Evolutionary conservation across 1,140 invertebrate species (phyloP), one percentile per base, ranked within the genome.

Genomic region (Scaptomyza hsui): DNA sequence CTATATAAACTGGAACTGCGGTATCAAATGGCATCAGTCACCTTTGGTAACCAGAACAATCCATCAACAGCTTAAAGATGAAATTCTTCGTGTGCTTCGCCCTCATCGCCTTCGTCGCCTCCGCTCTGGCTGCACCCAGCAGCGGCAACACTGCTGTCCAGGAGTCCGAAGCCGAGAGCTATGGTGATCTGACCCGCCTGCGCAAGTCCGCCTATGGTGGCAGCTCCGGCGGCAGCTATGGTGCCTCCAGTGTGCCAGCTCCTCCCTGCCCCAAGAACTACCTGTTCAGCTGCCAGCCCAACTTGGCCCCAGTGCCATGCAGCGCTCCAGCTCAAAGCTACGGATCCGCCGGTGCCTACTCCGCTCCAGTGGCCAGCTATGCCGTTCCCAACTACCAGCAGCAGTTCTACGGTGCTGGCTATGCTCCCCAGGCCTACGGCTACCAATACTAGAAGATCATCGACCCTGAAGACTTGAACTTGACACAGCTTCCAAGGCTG

Each of bases 251-350:
- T 45, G 61, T 89, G 26, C 79, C 70, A 52, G 70, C 86, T 47
- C 78, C 86, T 45, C 81, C 86, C 13, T 89, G 86, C 78, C 86
- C 86, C 62, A 89, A 86, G 72, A 89, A 89, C 81, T 89, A 86
- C 24, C 51, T 89, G 75, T 89, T 89, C 78, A 89, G 86, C 81
- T 89, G 86, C 74, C 86, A 89, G 69, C 86, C 86, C 49, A 89
- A 81, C 47, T 53, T 89, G 32, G 86, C 86, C 19, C 86, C 86
- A 60, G 86, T 89, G 16, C 86, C 86, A 4, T 89, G 86, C 81
- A 70, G 63, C 26, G 75, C 81, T 12, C 72, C 81, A 35, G 64
- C 85, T 15, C 53, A 73, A 13, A 67, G 75, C 78, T 86, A 86
- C 42, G 83, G 83, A 62, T 88, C 82, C 47, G 70, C 83, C 41